Percentiles rank a stretch among this genome's conserved stretches.
Conservation (phyloP, 2,113 vertebrate genomes). For the Mormyrus iriodes region DNA sequence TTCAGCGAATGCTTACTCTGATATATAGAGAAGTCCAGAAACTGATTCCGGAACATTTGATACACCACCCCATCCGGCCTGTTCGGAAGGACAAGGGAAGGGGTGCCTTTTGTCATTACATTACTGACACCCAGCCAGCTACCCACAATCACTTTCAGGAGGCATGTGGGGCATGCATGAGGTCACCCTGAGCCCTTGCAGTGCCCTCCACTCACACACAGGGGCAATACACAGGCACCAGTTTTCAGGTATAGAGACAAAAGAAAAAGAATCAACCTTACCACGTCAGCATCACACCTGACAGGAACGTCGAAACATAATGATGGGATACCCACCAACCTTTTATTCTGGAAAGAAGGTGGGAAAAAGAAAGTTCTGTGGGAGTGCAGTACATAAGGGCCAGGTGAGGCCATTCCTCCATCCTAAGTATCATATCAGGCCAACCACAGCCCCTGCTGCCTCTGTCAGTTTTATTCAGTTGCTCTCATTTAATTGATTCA, state of each 20-base stretch:
- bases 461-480: not conserved
- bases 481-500: not conserved
- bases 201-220: not conserved
- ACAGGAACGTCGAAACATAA: constrained; percentile 92
- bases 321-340: constrained; percentile 99
- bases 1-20: constrained; percentile 74
- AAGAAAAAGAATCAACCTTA: constrained; percentile 45
- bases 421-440: not conserved
- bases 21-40: constrained; percentile 93
- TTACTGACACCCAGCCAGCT: not conserved
- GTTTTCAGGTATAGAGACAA: not conserved
- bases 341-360: constrained; percentile 71
- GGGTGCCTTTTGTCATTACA: not conserved
- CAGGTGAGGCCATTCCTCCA: not conserved
- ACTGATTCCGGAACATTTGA: constrained; percentile 92
- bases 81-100: constrained; percentile 23
- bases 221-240: not conserved
- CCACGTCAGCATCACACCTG: constrained; percentile 97
- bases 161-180: not conserved
- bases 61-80: constrained; percentile 95
- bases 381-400: not conserved
- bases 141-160: not conserved
- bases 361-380: not conserved
- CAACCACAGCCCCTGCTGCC: not conserved
- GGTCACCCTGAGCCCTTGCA: not conserved